Conservation (phyloP, 2,888 invertebrate species). For the Cylloceria caligata region DNA sequence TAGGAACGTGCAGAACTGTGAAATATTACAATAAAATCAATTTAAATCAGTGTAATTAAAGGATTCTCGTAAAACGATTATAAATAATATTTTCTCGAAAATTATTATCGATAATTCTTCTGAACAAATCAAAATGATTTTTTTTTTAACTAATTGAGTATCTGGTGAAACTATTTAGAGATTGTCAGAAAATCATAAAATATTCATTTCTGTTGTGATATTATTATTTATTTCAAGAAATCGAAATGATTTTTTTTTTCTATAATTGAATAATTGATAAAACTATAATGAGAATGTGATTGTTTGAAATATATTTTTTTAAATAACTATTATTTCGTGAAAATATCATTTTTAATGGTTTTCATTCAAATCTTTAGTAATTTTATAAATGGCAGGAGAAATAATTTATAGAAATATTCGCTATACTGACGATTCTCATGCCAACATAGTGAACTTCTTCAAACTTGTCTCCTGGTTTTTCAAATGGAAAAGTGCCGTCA, state of each 20-base stretch:
- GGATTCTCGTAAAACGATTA: not conserved
- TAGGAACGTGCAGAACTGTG: conserved; percentile 94
- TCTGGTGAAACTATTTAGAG: too few species aligned
- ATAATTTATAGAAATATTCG: conserved; percentile 35
- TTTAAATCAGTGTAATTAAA: not conserved
- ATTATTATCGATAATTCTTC: not conserved
- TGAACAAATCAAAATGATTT: too few species aligned
- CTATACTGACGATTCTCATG: conserved; percentile 93
- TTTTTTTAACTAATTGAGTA: too few species aligned
- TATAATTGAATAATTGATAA: too few species aligned
- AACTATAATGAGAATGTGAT: too few species aligned
- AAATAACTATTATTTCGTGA: too few species aligned
- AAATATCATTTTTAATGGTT: not conserved
- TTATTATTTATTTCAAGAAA: too few species aligned
- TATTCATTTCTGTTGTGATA: too few species aligned
- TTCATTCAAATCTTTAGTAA: conserved; percentile 30
- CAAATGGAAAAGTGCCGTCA: conserved; percentile 97
- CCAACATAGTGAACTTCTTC: conserved; percentile 95
- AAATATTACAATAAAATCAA: conserved; percentile 28
- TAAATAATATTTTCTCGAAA: not conserved
- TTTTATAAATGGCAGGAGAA: conserved; percentile 26
- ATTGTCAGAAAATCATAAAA: too few species aligned
- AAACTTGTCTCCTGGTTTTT: conserved; percentile 98
- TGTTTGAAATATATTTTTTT: too few species aligned
- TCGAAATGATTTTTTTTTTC: too few species aligned